Conservation (phyloP, 2,113 vertebrate genomes). For the Gymnorhina tibicen region DNA sequence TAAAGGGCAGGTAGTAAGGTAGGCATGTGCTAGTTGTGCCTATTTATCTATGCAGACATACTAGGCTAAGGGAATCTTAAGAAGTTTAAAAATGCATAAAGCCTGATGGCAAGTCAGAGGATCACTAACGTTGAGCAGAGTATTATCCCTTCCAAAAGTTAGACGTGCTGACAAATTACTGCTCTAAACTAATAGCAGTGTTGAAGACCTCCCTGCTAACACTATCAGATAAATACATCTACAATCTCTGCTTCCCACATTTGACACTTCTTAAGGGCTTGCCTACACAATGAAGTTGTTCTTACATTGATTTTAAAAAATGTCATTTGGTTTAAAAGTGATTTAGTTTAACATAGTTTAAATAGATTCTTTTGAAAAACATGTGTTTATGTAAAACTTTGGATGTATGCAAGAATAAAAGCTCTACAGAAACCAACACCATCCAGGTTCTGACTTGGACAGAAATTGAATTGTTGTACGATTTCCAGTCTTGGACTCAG, state of each 20-base stretch:
- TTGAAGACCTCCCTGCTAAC: conserved; percentile 42
- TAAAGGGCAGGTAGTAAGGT: not conserved
- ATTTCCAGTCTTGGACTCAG: not conserved
- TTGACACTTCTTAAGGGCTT: conserved; percentile 43
- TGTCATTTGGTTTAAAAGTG: conserved; percentile 23
- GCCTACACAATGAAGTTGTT: conserved; percentile 53
- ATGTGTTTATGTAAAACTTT: not conserved
- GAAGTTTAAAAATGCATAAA: not conserved
- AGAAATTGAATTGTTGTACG: not conserved
- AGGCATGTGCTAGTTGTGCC: not conserved
- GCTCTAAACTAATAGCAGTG: not conserved
- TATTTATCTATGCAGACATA: not conserved
- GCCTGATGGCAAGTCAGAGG: not conserved
- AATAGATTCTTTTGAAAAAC: conserved; percentile 3
- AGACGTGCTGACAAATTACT: not conserved
- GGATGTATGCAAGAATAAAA: not conserved
- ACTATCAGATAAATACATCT: conserved; percentile 30
- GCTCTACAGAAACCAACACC: not conserved
- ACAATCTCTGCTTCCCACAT: conserved; percentile 53
- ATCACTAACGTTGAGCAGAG: not conserved
- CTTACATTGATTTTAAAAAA: conserved; percentile 32
- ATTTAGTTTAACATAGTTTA: conserved; percentile 13
- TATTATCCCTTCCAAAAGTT: not conserved
- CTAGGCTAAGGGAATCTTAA: not conserved
- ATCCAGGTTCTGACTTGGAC: not conserved